A percentile compares a stretch with the other conserved stretches of the same genome.
Conservation (phyloP, 2,888 invertebrate species). For the Athetis lepigone region DNA sequence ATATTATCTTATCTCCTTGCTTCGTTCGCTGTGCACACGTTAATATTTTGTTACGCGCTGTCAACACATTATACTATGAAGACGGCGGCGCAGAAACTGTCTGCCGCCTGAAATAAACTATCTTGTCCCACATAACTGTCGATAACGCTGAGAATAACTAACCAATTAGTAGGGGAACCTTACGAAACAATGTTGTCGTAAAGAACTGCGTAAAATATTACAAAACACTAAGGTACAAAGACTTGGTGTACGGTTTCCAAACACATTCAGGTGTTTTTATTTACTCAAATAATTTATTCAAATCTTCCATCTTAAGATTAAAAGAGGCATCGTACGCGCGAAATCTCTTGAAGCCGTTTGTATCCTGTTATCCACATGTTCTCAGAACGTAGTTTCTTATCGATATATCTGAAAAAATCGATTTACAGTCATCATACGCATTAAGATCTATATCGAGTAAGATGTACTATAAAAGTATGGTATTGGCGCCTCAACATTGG, state of each 20-base stretch:
- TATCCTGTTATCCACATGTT: slow-evolving; percentile 55
- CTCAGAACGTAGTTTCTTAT: slow-evolving; percentile 62
- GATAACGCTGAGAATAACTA: slow-evolving; percentile 75
- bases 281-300: slow-evolving; percentile 29
- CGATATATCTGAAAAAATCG: slow-evolving; percentile 61
- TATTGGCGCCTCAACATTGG: slow-evolving; percentile 76
- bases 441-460: slow-evolving; percentile 68
- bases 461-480: slow-evolving; percentile 71
- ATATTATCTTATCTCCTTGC: slow-evolving; percentile 61
- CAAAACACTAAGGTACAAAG: slow-evolving; percentile 33
- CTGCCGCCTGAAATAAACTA: slow-evolving; percentile 80
- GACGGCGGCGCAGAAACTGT: slow-evolving; percentile 73
- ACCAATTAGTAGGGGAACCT: slow-evolving; percentile 69
- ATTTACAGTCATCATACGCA: slow-evolving; percentile 68
- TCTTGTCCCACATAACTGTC: slow-evolving; percentile 80
- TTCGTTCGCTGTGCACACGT: slow-evolving; percentile 44
- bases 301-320: slow-evolving; percentile 19
- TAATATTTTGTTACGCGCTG: slow-evolving; percentile 65
- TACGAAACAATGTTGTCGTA: slow-evolving; percentile 68
- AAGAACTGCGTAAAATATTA: slow-evolving; percentile 57
- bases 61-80: slow-evolving; percentile 66
- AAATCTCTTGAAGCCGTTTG: slow-evolving; percentile 37
- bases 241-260: slow-evolving; percentile 30
- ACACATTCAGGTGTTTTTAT: slow-evolving; percentile 34
- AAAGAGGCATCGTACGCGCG: slow-evolving; percentile 19